These are phyloP conservation scores for Pemphigus obesinymphae DNA, from an alignment of 1,140 invertebrate species.

Conservation along the genomic window DNA sequence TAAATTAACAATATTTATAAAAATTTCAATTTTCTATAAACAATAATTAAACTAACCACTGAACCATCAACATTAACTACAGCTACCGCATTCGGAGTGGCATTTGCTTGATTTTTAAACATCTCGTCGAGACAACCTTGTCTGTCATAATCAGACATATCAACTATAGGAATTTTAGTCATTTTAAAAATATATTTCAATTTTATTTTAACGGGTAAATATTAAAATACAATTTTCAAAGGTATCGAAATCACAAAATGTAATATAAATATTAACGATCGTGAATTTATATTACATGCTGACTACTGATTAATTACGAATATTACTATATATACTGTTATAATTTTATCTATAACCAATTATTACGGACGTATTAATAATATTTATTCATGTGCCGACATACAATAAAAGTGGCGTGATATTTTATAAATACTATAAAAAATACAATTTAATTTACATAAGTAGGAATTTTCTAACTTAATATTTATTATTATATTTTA, in stretches of 20 bases:
- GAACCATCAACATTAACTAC: conserved; percentile 43
- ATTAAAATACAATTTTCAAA: neutral
- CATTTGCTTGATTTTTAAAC: conserved; percentile 45
- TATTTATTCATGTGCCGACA: neutral
- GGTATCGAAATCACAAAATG: neutral
- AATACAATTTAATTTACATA: neutral
- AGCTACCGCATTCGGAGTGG: conserved; percentile 45
- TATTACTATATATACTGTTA: neutral
- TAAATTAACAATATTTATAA: neutral
- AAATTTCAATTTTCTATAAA: neutral
- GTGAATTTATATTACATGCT: neutral
- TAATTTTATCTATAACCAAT: conserved; percentile 28
- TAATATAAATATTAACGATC: neutral
- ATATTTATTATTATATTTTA: too few species aligned
- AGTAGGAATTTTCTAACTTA: too few species aligned
- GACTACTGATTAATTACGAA: neutral
- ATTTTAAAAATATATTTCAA: conserved; percentile 6
- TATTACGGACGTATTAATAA: neutral
- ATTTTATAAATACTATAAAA: neutral
- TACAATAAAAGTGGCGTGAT: conserved; percentile 4
- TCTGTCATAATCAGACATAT: conserved; percentile 46
- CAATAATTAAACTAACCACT: conserved; percentile 23
- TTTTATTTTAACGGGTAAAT: neutral
- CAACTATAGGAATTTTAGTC: conserved; percentile 13
- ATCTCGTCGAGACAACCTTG: conserved; percentile 47